These are phyloP conservation scores for Microcebus lehilahytsara DNA, from an alignment of 2,113 vertebrate species.

Conservation along the genomic window DNA sequence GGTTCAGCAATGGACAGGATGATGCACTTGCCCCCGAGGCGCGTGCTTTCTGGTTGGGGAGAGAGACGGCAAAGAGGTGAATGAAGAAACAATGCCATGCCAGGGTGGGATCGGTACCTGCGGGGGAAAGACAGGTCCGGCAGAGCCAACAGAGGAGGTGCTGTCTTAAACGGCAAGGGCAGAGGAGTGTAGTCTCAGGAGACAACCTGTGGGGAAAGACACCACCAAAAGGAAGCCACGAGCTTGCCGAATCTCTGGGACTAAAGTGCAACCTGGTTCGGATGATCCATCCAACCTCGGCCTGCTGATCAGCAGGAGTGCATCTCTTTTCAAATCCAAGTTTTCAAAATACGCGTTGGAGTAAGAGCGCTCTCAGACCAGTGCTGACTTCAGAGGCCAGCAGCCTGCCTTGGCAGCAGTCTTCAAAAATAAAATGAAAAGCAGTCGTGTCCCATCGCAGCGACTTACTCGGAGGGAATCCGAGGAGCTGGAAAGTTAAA, in stretches of 20 bases:
- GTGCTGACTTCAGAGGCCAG: constrained; percentile 71
- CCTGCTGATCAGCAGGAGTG: not conserved
- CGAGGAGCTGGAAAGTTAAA: constrained; percentile 37
- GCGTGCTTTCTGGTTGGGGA: not conserved
- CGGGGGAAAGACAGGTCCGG: not conserved
- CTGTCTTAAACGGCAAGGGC: not conserved
- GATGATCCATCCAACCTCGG: not conserved
- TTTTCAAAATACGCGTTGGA: constrained; percentile 60
- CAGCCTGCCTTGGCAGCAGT: constrained; percentile 72
- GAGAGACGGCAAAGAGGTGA: not conserved
- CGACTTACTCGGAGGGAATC: constrained; percentile 54
- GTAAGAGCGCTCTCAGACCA: constrained; percentile 50
- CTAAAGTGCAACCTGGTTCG: not conserved
- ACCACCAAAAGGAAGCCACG: not conserved
- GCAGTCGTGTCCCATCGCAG: constrained; percentile 62
- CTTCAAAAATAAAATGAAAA: constrained; percentile 81
- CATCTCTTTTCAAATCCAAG: constrained; percentile 52
- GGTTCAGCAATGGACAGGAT: not conserved
- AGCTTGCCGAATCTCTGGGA: not conserved
- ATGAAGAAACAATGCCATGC: not conserved
- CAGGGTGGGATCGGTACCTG: not conserved
- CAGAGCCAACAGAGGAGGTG: not conserved
- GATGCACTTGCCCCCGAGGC: accelerated
- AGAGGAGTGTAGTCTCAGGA: not conserved
- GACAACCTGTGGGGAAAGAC: not conserved